Evolutionary conservation across 64 coral and sea anemone genomes (phyloP), one percentile per base, ranked within the genome.

Genomic region (Platygyra sinensis): DNA sequence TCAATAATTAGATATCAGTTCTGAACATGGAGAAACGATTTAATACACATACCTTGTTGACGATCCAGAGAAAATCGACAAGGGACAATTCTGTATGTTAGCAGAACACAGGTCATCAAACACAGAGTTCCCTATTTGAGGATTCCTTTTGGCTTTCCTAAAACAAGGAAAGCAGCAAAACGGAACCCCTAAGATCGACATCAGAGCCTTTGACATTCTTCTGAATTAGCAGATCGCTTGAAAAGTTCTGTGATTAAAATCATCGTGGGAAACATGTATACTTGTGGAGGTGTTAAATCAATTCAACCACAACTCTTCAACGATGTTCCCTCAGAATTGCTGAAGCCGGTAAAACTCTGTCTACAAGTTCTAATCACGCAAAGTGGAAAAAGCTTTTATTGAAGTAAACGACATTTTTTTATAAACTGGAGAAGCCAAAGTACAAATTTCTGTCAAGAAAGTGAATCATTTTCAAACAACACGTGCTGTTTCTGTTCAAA

Each of bases 111-210:
- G 11, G 25, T 69, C 65, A n/a, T 27, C 65, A n/a, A 69, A 11
- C 10, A n/a, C 9, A 11, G 22, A 24, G n/a, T 11, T 69, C 20
- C 22, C 65, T 25, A n/a, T 24, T 69, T 10, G 20, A 27, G 65
- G 65, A 25, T 24, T 69, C 22, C 29, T 69, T 27, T 69, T 69
- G 20, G 4, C n/a, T 69, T 69, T 69, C 65, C 38, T 32, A 50
- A 85, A 85, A 50, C 81, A 85, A 67, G 81, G 81, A 27, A 67
- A 85, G n/a, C 81, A 85, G 15, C 81, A 85, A 20, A 71, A 49
- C 42, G 81, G 81, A 16, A 85, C 10, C 1, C 81, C 81, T 22
- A 85, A 25, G 2, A 85, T 64, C 22, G 81, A 85, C 62, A 19
- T 85, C n/a, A 85, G 22, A 46, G 36, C 19, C 15, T 62, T 19